Base-by-base conservation (phyloP, 2,888 invertebrate genomes). In the Himalopsyche anomala region DNA sequence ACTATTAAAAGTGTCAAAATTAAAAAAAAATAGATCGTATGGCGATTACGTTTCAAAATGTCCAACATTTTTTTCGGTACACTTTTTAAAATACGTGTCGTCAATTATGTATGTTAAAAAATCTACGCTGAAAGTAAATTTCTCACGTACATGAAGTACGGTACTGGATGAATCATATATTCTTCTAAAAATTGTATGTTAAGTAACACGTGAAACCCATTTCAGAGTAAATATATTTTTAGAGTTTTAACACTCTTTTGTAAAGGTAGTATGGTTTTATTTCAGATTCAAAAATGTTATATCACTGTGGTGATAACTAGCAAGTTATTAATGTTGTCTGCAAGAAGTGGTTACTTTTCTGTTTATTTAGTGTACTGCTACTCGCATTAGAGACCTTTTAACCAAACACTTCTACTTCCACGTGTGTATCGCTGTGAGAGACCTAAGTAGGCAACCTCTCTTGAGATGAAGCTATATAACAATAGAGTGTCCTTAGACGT, bases 371-470 rank as follows among this genome's bases (percentile, higher is more conserved):
- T 74, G 12, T 74, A 74, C 38, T 36, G 74, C 74, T 36, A 74
- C 74, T 74, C 74, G 38, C 74, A 74, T 74, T 74, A 74, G 74
- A 74, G 74, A 28, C 74, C 74, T 74, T 74, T 74, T 74, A 74
- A 74, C 28, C 74, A 36, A 74, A 74, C 74, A 74, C 74, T 74
- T 74, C 74, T 74, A 28, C 74, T 36, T 38, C 36, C 74, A 36
- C 12, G 36, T 74, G 38, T 74, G 74, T 74, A 74, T 74, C 74
- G 74, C 74, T 74, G 38, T 12, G 74, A 74, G 74, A 74, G 38
- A 74, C 74, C 74, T 74, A 74, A 74, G 74, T 74, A 74, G 74
- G 19, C 74, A 36, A 74, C 38, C 74, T 74, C 74, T 74, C 74
- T 74, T 74, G 74, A 74, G 74, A 74, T 74, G 15, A 74, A 74